These are phyloP conservation scores for Ptychodera flava DNA, from an alignment of 35 echinoderm and acorn worm genomes.

Conservation along the genomic window DNA sequence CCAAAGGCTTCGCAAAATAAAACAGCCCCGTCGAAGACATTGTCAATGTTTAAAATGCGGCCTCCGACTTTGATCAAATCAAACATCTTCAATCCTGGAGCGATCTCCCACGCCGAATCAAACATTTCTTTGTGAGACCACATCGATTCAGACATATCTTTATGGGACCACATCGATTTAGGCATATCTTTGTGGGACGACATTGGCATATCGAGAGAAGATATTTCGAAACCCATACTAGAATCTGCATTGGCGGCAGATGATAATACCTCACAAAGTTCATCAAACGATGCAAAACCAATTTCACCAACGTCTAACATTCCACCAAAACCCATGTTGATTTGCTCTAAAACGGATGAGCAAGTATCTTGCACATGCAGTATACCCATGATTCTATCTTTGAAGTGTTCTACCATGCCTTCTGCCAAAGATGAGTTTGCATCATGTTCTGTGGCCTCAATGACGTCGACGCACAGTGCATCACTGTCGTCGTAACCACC, in stretches of 20 bases:
- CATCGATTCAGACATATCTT: too few species aligned
- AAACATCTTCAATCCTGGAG: too few species aligned
- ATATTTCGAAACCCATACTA: neutral
- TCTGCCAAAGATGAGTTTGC: neutral
- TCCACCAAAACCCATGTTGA: neutral
- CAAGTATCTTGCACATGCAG: neutral
- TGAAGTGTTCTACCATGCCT: neutral
- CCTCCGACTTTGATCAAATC: too few species aligned
- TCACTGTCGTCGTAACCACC: neutral
- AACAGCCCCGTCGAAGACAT: too few species aligned
- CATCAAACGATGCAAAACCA: neutral
- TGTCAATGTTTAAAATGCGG: too few species aligned
- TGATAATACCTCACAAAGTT: neutral
- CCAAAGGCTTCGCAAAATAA: too few species aligned
- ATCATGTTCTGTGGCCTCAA: neutral
- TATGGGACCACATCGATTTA: too few species aligned
- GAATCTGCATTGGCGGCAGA: neutral
- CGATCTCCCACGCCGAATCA: too few species aligned
- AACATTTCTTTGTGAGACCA: too few species aligned
- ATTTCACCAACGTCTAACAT: neutral
- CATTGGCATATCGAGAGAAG: neutral
- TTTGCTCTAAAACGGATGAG: neutral
- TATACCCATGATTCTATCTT: neutral
- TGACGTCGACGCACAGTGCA: neutral
- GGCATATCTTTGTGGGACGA: too few species aligned